Base-by-base conservation (phyloP, 2,888 invertebrate species). In the Callimorpha dominula region DNA sequence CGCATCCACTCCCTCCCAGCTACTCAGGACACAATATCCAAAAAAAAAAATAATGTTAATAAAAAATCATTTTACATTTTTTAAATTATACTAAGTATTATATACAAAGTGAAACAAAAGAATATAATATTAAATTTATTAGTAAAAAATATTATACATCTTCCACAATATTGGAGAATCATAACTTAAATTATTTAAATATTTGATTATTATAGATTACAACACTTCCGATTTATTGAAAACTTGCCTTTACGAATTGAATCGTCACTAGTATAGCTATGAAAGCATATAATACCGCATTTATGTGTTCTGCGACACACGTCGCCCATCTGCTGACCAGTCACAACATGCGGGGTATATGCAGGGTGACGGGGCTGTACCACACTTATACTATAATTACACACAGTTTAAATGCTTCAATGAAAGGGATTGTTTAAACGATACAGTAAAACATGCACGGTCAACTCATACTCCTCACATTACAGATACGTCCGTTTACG, bases 141-240 rank as follows among this genome's bases (percentile, higher is more conserved):
- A 95, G 95, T 95, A 95, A 95, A 95, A 95, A 95, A 95, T 95
- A 95, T 95, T 94, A 95, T 95, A 95, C 95, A 95, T 95, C 95
- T 95, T 95, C 95, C 95, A 95, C 94, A 95, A 95, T 95, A 94
- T 94, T 94, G 95, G 95, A 95, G 94, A 95, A 95, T 94, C 90
- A 93, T 95, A 95, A 95, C 95, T 95, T 95, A 95, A 89, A 94
- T 93, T 93, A 95, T 94, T 94, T 94, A 94, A 95, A 94, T 94
- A 95, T 84, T 85, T 84, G 85, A 85, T 85, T 84, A 85, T 94
- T 88, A 94, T 92, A 94, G 93, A 93, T 93, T 94, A 94, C 92
- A 95, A 95, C 95, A 95, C 94, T 94, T 94, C 92, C 89, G 89
- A 91, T 94, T 92, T 87, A 89, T 91, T 90, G 89, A 86, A 68